Conservation (phyloP, 92 coral and sea anemone species). For the Epizoanthus rinbou region DNA sequence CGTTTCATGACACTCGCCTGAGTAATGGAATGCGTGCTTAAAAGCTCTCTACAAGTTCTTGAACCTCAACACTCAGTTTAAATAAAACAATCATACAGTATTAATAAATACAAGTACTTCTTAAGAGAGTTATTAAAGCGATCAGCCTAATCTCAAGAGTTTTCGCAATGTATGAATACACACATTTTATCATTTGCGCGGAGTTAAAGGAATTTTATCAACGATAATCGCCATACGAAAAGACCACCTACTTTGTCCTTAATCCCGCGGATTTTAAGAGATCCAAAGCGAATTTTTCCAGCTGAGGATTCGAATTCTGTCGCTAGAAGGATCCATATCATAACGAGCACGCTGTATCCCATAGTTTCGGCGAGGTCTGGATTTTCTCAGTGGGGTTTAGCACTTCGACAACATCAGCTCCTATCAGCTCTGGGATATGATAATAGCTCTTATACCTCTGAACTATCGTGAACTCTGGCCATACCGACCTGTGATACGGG, state of each 20-base stretch:
- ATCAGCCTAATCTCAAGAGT: not conserved
- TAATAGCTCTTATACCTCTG: slow-evolving; percentile 6
- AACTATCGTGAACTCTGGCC: slow-evolving; percentile 22
- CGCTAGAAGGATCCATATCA: slow-evolving; percentile 14
- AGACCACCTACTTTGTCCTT: slow-evolving; percentile 42
- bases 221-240: not conserved
- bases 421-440: slow-evolving; percentile 19
- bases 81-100: not conserved
- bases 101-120: not conserved
- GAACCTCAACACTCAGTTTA: not conserved
- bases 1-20: not conserved
- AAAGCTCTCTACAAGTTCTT: not conserved
- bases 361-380: not conserved
- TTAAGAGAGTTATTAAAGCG: not conserved
- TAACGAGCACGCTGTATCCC: not conserved
- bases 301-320: not conserved
- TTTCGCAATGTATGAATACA: not conserved
- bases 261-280: slow-evolving; percentile 13
- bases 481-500: slow-evolving; percentile 18
- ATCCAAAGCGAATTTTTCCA: slow-evolving; percentile 28
- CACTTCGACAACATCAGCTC: not conserved
- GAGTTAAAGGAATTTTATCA: not conserved
- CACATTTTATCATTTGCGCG: not conserved
- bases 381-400: not conserved
- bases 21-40: not conserved